phyloP scores from a whole-genome alignment of 2,888 invertebrate genomes.

The Ectemnius cavifrons region DNA sequence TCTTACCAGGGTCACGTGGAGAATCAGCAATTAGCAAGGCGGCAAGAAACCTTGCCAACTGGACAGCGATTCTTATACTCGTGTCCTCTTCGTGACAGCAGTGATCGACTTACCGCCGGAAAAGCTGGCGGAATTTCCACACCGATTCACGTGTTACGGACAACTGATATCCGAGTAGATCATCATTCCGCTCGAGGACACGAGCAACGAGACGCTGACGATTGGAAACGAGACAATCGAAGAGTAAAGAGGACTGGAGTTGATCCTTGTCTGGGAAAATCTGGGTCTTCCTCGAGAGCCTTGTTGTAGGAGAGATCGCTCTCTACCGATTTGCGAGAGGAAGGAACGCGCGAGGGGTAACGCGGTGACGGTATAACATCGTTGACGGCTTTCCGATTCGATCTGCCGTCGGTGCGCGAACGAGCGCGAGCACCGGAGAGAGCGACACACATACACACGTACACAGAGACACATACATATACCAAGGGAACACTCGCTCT shows the following conservation, averaged over 20 bases:
- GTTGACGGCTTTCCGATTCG: conserved; percentile 7
- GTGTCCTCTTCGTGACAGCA: too few relatives aligned
- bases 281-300: background rate
- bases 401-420: background rate
- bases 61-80: too few relatives aligned
- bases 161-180: too few relatives aligned
- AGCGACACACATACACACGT: conserved; percentile 5
- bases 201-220: too few relatives aligned
- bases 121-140: too few relatives aligned
- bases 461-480: background rate
- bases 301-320: background rate
- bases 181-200: too few relatives aligned
- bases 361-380: conserved; percentile 1
- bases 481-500: background rate
- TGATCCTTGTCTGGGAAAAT: too few relatives aligned
- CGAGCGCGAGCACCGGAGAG: conserved; percentile 5
- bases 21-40: background rate
- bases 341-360: background rate
- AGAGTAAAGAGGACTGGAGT: too few relatives aligned
- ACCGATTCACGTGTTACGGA: too few relatives aligned
- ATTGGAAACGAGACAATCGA: too few relatives aligned
- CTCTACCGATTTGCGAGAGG: background rate
- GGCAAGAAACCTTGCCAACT: background rate
- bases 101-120: too few relatives aligned
- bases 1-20: background rate